Percentiles rank a stretch among this genome's conserved stretches.
Evolutionary conservation across 1,140 invertebrate genomes (phyloP).

Genomic region (Watersipora subatra): DNA sequence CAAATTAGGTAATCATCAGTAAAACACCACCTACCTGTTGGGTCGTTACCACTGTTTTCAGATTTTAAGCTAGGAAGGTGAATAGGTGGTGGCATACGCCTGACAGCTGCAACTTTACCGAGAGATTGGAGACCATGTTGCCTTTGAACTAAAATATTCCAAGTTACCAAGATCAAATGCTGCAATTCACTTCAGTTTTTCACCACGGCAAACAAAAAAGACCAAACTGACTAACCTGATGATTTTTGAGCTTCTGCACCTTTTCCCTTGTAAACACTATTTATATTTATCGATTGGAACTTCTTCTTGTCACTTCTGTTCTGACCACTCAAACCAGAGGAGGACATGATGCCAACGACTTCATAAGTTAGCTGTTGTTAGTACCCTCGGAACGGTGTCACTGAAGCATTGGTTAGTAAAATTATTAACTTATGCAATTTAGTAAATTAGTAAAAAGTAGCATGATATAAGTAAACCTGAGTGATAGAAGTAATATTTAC

Average conservation of each 20-base stretch:
- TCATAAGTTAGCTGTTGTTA: slow-evolving; percentile 46
- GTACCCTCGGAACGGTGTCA: slow-evolving; percentile 62
- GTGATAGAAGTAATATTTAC: not conserved
- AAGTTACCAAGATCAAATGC: not conserved
- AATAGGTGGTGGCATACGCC: slow-evolving; percentile 73
- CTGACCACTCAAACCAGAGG: slow-evolving; percentile 63
- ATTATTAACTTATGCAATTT: slow-evolving; percentile 16
- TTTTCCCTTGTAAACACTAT: slow-evolving; percentile 80
- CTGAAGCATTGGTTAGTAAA: not conserved
- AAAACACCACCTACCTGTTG: slow-evolving; percentile 46
- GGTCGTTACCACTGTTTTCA: slow-evolving; percentile 65
- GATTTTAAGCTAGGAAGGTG: slow-evolving; percentile 94
- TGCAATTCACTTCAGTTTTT: slow-evolving; percentile 3
- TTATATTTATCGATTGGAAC: slow-evolving; percentile 90
- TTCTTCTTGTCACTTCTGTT: slow-evolving; percentile 87
- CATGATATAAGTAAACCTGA: not conserved
- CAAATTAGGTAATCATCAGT: too few species aligned
- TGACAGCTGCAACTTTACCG: slow-evolving; percentile 87
- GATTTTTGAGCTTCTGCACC: slow-evolving; percentile 42
- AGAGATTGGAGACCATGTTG: slow-evolving; percentile 98
- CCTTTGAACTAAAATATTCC: slow-evolving; percentile 26
- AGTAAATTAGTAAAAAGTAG: not conserved
- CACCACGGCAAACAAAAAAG: not conserved
- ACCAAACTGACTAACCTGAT: slow-evolving; percentile 28
- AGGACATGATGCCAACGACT: slow-evolving; percentile 74